phyloP scores from a whole-genome alignment of 2,797 vertebrate species.

The Notolabrus celidotus region DNA sequence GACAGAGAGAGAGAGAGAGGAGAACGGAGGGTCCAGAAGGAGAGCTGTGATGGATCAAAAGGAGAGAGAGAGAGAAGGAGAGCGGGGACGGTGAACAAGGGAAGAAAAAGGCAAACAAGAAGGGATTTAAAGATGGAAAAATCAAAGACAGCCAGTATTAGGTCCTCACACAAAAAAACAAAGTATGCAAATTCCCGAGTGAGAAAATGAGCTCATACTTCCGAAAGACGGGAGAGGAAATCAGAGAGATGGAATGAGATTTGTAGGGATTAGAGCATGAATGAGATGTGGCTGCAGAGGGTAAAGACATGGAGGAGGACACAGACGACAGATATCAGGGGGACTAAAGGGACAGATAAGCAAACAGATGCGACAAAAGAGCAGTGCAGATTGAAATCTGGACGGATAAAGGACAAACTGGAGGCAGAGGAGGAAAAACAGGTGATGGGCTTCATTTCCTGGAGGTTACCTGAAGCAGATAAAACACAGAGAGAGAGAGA shows the following conservation, averaged over 20 bases:
- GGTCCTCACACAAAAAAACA: slow-evolving; percentile 7
- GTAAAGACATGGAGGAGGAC: slow-evolving; percentile 18
- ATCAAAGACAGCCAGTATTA: background rate
- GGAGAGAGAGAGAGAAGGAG: background rate
- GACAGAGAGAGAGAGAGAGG: slow-evolving; percentile 35
- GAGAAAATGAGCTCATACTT: slow-evolving; percentile 5
- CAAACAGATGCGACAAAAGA: slow-evolving; percentile 41
- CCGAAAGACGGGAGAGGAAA: slow-evolving; percentile 15
- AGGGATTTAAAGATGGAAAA: background rate
- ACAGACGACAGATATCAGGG: slow-evolving; percentile 23
- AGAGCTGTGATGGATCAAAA: slow-evolving; percentile 40
- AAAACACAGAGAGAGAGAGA: slow-evolving; percentile 3
- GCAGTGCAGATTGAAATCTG: slow-evolving; percentile 45
- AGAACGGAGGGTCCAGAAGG: slow-evolving; percentile 62
- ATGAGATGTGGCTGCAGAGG: slow-evolving; percentile 3
- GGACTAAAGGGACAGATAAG: slow-evolving; percentile 31
- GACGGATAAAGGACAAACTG: slow-evolving; percentile 27
- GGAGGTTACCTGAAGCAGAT: slow-evolving; percentile 15
- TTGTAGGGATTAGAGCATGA: slow-evolving; percentile 14
- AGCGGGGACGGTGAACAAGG: slow-evolving; percentile 16
- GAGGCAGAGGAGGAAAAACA: background rate
- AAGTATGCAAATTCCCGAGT: slow-evolving; percentile 10
- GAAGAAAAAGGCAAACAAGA: slow-evolving; percentile 5
- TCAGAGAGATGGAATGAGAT: background rate
- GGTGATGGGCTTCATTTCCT: background rate